phyloP scores from a whole-genome alignment of 2,888 invertebrate species.

The Scaptomyza reducta region DNA sequence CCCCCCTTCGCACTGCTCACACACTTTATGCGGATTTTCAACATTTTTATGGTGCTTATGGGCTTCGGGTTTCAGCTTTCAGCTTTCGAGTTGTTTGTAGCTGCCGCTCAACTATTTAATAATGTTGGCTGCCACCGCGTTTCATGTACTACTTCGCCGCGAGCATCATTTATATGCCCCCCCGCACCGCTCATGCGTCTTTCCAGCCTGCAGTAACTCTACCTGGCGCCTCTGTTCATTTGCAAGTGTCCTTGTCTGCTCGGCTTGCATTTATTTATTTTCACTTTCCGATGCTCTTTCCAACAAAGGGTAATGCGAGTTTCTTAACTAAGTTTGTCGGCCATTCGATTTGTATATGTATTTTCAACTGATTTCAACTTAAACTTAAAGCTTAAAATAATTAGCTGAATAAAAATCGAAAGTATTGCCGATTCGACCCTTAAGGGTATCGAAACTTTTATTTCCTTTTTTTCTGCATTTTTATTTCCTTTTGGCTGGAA shows the following conservation, averaged over 20 bases:
- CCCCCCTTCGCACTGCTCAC: background rate
- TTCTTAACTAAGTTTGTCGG: background rate
- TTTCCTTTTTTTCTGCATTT: background rate
- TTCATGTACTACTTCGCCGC: slow-evolving; percentile 54
- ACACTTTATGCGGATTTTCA: slow-evolving; percentile 44
- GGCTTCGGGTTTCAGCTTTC: slow-evolving; percentile 4
- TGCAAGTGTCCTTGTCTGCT: slow-evolving; percentile 62
- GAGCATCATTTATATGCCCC: slow-evolving; percentile 49
- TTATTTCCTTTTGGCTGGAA: background rate
- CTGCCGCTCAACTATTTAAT: slow-evolving; percentile 73
- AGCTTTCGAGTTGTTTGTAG: slow-evolving; percentile 59
- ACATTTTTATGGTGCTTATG: slow-evolving; percentile 60
- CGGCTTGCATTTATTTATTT: slow-evolving; percentile 41
- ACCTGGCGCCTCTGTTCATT: slow-evolving; percentile 59
- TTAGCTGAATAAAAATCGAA: too few species aligned
- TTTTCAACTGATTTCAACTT: too few species aligned
- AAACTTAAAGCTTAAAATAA: too few species aligned
- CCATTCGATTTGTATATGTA: background rate
- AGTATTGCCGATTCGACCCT: background rate
- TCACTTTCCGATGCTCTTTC: slow-evolving; percentile 3
- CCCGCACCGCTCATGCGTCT: background rate
- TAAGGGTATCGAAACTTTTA: background rate
- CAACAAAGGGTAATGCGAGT: background rate
- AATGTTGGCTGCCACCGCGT: slow-evolving; percentile 61
- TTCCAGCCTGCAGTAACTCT: slow-evolving; percentile 23